These are phyloP conservation scores for Dolichoris vasculosae DNA, from an alignment of 1,140 invertebrate genomes.

Conservation along the genomic window DNA sequence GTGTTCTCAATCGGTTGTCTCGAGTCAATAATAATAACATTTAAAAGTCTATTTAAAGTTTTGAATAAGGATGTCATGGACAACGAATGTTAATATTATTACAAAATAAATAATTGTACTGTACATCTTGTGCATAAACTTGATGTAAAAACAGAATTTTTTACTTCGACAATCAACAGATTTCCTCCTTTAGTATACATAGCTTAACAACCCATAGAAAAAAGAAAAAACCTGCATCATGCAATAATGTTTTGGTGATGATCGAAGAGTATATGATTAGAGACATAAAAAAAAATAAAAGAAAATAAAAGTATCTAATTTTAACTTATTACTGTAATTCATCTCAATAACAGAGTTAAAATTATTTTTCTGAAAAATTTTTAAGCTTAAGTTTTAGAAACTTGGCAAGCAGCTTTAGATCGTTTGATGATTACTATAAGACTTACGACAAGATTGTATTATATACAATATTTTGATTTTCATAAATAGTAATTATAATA, in stretches of 20 bases:
- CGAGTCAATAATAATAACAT: background rate
- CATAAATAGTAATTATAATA: too few species aligned
- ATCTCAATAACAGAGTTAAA: background rate
- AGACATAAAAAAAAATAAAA: background rate
- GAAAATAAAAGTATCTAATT: too few species aligned
- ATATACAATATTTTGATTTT: too few species aligned
- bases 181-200: background rate
- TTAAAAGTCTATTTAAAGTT: constrained; percentile 30
- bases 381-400: background rate
- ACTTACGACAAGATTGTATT: background rate
- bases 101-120: constrained; percentile 6
- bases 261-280: background rate
- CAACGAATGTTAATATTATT: background rate
- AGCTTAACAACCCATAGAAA: background rate
- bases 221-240: background rate
- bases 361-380: constrained; percentile 2
- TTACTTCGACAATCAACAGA: background rate
- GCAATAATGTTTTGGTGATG: background rate
- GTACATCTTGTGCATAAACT: background rate
- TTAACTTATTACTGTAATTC: background rate
- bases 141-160: background rate
- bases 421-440: background rate
- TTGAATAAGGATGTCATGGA: background rate
- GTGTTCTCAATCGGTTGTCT: constrained; percentile 19
- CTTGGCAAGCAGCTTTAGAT: background rate